Conservation (phyloP, 2,797 vertebrate genomes). For the Leucoraja ocellata region DNA sequence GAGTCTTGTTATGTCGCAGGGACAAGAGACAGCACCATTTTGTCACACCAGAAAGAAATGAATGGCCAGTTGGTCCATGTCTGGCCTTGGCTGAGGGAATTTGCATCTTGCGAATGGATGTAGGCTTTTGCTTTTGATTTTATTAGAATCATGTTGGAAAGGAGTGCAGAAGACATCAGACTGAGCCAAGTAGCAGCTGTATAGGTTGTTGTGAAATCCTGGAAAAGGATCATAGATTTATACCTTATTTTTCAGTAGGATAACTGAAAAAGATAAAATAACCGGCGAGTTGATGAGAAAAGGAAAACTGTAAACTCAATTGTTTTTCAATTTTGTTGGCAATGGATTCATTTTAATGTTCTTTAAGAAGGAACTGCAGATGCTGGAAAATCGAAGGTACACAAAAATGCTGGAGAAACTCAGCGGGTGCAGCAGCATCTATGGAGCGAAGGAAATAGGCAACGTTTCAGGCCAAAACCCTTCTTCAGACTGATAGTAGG, state of each 20-base stretch:
- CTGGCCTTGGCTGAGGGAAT: background rate
- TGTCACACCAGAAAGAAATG: background rate
- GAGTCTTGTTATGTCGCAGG: background rate
- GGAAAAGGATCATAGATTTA: background rate
- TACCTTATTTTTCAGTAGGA: background rate
- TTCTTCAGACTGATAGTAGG: too few relatives aligned
- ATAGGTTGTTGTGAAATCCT: background rate
- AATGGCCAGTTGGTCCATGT: background rate
- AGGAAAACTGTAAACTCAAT: background rate
- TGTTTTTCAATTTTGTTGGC: background rate
- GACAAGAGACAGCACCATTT: background rate
- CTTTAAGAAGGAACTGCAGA: background rate
- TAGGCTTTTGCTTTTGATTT: too few relatives aligned
- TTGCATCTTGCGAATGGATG: background rate
- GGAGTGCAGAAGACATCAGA: background rate
- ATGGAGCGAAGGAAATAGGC: too few relatives aligned
- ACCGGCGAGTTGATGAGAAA: background rate
- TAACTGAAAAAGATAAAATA: background rate
- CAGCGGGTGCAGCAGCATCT: too few relatives aligned
- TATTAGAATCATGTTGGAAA: background rate
- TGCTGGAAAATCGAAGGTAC: too few relatives aligned
- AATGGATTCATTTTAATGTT: background rate
- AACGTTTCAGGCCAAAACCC: too few relatives aligned
- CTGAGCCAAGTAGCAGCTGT: background rate
- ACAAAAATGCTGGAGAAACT: too few relatives aligned